These are phyloP conservation scores for Dasypus novemcinctus DNA, from an alignment of 2,113 vertebrate species.

Conservation along the genomic window DNA sequence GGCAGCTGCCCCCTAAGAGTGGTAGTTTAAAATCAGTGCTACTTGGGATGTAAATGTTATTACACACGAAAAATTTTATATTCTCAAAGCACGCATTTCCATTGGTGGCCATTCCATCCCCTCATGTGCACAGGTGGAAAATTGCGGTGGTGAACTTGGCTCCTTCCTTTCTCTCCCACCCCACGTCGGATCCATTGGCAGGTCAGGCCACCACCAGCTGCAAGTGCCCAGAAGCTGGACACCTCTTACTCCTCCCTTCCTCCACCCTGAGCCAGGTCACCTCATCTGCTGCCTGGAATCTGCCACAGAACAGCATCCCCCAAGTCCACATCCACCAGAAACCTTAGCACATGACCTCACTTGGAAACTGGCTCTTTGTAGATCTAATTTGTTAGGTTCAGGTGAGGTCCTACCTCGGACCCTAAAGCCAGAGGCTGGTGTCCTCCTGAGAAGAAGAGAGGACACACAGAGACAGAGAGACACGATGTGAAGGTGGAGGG, in stretches of 20 bases:
- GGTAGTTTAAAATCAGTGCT: background rate
- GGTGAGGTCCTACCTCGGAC: background rate
- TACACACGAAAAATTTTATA: no score
- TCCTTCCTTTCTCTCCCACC: background rate
- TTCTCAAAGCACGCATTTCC: no score
- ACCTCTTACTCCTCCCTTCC: rapidly evolving
- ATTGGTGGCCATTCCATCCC: rapidly evolving
- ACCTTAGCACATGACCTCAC: background rate
- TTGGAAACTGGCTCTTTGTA: background rate
- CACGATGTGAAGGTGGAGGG: no score
- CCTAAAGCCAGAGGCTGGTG: background rate
- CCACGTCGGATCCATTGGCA: rapidly evolving
- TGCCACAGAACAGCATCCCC: background rate
- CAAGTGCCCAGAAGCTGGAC: rapidly evolving
- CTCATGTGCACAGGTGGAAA: background rate
- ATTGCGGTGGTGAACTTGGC: no score
- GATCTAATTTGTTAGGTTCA: background rate
- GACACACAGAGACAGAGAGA: background rate
- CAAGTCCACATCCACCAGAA: background rate
- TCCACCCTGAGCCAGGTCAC: background rate
- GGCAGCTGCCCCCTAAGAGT: background rate
- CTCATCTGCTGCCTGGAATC: background rate
- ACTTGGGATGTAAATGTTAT: background rate
- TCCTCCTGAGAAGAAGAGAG: background rate
- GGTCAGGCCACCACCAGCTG: background rate